phyloP scores from a whole-genome alignment of 2,797 vertebrate species.

The Thripadectes ignobilis region DNA sequence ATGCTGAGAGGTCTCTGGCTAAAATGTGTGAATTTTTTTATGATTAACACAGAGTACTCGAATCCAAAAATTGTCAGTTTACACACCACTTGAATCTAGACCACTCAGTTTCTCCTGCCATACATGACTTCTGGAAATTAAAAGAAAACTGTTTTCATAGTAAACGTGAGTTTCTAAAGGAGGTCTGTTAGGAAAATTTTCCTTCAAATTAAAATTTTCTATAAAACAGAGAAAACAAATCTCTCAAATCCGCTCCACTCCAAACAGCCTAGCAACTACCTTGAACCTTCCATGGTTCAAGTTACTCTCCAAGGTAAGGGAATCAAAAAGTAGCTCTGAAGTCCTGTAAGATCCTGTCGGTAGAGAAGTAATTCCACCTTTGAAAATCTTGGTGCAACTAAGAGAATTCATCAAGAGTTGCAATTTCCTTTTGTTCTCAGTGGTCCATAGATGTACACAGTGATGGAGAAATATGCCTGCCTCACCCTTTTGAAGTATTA shows the following conservation, averaged over 20 bases:
- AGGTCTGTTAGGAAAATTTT: background rate
- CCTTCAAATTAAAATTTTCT: constrained; percentile 35
- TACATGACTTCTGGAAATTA: background rate
- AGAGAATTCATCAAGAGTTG: background rate
- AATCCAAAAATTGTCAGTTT: constrained; percentile 20
- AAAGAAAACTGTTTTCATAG: background rate
- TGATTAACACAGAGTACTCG: background rate
- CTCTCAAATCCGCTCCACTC: background rate
- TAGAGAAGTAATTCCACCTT: constrained; percentile 10
- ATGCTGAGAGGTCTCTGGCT: background rate
- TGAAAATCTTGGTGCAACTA: background rate
- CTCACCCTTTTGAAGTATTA: background rate
- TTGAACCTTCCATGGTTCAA: constrained; percentile 34
- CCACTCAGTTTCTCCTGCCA: background rate
- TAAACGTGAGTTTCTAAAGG: background rate
- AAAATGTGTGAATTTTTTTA: background rate
- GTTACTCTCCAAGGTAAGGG: constrained; percentile 14
- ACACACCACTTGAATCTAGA: background rate
- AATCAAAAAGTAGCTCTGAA: constrained; percentile 25
- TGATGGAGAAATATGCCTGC: background rate
- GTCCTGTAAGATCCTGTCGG: background rate
- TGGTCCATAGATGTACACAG: background rate
- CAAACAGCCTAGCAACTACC: constrained; percentile 19
- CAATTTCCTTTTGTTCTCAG: background rate
- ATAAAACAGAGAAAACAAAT: background rate